A percentile compares a stretch with the other conserved stretches of the same genome.
These are phyloP conservation scores for Colostygia pectinataria DNA, from an alignment of 2,888 invertebrate species.

Conservation along the genomic window DNA sequence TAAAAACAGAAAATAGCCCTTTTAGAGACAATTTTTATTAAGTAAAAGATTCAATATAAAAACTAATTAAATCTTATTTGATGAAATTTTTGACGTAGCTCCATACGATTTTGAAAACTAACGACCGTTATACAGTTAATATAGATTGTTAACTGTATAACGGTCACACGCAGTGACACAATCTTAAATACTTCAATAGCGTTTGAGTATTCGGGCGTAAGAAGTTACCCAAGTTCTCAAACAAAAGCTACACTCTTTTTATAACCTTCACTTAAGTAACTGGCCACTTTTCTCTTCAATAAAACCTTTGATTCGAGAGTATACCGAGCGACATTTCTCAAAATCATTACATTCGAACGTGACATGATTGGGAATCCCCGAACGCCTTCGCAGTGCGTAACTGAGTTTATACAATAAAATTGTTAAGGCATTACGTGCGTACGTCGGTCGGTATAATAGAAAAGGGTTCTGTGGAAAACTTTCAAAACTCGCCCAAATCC, in stretches of 20 bases:
- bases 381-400: constrained; percentile 22
- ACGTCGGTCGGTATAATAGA: constrained; percentile 27
- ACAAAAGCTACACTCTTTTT: not conserved
- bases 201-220: too few species aligned
- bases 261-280: constrained; percentile 18
- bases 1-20: too few species aligned
- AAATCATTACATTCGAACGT: constrained; percentile 34
- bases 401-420: constrained; percentile 30
- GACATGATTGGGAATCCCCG: constrained; percentile 24
- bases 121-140: too few species aligned
- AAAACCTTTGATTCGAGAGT: constrained; percentile 27
- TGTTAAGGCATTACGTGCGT: constrained; percentile 28
- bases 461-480: constrained; percentile 30
- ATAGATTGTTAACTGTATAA: too few species aligned
- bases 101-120: too few species aligned
- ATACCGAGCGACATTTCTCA: constrained; percentile 27
- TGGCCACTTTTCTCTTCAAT: constrained; percentile 28
- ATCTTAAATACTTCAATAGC: too few species aligned
- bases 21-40: too few species aligned
- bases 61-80: too few species aligned
- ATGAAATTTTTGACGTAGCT: too few species aligned
- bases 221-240: too few species aligned
- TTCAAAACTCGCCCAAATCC: constrained; percentile 4
- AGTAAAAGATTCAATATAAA: too few species aligned
- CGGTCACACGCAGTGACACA: too few species aligned